These are phyloP conservation scores for Murina feae DNA, from an alignment of 2,113 vertebrate species.

Conservation along the genomic window DNA sequence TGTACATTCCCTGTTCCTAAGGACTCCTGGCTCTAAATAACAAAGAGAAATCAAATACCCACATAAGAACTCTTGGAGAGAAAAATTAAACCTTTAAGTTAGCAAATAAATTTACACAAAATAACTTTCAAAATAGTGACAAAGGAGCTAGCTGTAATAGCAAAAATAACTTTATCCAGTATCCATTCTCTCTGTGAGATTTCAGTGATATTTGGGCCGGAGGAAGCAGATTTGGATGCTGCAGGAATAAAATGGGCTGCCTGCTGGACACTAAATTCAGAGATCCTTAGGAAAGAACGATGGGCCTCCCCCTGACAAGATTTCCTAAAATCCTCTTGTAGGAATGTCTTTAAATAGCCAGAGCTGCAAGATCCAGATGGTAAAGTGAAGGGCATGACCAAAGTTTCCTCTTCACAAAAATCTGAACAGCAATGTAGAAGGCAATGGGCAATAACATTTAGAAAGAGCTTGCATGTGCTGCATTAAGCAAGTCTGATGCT, in stretches of 20 bases:
- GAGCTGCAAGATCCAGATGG: neutral
- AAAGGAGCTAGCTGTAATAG: neutral
- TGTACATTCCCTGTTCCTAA: neutral
- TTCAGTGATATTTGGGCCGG: neutral
- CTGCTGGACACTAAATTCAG: neutral
- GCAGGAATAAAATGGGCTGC: neutral
- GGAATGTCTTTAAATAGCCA: neutral
- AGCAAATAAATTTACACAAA: neutral
- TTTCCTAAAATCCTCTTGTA: neutral
- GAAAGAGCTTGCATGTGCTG: neutral
- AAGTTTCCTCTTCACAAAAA: neutral
- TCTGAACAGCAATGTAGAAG: neutral
- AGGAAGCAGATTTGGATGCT: neutral
- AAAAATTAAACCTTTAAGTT: neutral
- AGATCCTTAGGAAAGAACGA: neutral
- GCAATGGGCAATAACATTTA: accelerated
- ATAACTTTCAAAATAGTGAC: slow-evolving; percentile 19
- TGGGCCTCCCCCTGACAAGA: neutral
- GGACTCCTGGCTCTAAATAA: neutral
- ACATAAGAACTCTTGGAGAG: neutral
- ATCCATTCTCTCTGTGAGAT: neutral
- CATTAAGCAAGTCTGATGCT: neutral
- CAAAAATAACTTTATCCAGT: neutral
- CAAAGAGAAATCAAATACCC: neutral
- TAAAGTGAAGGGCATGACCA: neutral